Conservation (phyloP, 53 echinoderm and acorn worm species). For the Astropecten irregularis region DNA sequence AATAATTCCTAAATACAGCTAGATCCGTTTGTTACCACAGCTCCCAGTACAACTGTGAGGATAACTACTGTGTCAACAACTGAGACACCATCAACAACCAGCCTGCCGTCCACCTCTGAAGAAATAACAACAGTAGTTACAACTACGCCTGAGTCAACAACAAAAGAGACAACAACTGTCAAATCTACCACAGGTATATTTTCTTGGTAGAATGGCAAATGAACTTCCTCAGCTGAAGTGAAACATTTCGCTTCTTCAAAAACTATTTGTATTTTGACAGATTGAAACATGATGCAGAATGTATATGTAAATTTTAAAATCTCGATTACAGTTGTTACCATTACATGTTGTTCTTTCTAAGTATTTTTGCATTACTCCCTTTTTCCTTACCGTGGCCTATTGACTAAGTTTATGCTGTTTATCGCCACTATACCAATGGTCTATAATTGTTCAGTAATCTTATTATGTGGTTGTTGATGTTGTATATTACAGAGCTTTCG, state of each 20-base stretch:
- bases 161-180: neutral
- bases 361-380: neutral
- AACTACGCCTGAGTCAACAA: slow-evolving; percentile 20
- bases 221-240: no score
- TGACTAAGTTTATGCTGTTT: no score
- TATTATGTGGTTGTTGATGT: no score
- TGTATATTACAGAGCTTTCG: no score
- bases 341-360: neutral
- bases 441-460: no score
- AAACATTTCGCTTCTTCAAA: no score
- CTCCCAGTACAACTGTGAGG: neutral
- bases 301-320: neutral
- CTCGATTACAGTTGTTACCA: neutral
- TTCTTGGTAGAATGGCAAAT: no score
- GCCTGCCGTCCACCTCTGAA: neutral
- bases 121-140: slow-evolving; percentile 5
- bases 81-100: slow-evolving; percentile 6
- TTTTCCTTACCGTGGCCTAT: no score
- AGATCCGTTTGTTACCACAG: neutral
- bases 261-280: neutral
- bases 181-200: slow-evolving; percentile 19
- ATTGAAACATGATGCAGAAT: no score
- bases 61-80: slow-evolving; percentile 13
- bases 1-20: no score
- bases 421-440: no score